Conservation (phyloP, 2,888 invertebrate species). For the Meandrusa payeni region DNA sequence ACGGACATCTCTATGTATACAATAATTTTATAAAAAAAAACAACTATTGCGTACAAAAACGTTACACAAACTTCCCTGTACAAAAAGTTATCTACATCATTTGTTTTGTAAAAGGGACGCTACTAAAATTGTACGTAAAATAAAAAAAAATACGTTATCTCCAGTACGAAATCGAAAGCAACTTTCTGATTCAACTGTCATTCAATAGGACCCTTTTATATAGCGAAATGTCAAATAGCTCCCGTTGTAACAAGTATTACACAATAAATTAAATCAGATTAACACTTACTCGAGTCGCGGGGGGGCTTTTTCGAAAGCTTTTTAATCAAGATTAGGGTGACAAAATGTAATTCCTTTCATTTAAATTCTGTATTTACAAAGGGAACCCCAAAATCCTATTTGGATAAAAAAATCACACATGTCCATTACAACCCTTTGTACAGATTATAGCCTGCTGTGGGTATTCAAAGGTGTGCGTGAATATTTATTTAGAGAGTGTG, state of each 20-base stretch:
- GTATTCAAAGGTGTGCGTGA: not conserved
- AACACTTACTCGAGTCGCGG: slow-evolving; percentile 66
- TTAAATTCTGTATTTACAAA: slow-evolving; percentile 61
- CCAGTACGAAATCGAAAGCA: not conserved
- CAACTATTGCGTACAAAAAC: too few species aligned
- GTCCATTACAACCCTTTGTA: slow-evolving; percentile 19
- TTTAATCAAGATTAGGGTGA: slow-evolving; percentile 75
- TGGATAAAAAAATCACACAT: slow-evolving; percentile 50
- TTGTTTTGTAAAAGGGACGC: too few species aligned
- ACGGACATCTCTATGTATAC: too few species aligned
- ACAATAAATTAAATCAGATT: slow-evolving; percentile 77
- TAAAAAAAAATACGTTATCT: not conserved
- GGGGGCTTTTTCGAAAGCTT: slow-evolving; percentile 62
- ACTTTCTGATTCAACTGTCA: slow-evolving; percentile 29
- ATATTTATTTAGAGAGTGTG: too few species aligned
- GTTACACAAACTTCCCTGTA: too few species aligned
- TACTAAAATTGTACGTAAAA: too few species aligned
- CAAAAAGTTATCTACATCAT: too few species aligned
- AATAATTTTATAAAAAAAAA: too few species aligned
- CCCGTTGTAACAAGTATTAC: slow-evolving; percentile 58
- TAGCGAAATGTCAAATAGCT: slow-evolving; percentile 52
- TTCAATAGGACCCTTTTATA: slow-evolving; percentile 44
- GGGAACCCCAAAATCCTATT: slow-evolving; percentile 54
- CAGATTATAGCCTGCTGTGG: slow-evolving; percentile 15
- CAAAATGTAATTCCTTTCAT: slow-evolving; percentile 70